Percentiles rank a stretch among this genome's conserved stretches.
Evolutionary conservation across 2,113 vertebrate species (phyloP).

Genomic region (Podarcis muralis): DNA sequence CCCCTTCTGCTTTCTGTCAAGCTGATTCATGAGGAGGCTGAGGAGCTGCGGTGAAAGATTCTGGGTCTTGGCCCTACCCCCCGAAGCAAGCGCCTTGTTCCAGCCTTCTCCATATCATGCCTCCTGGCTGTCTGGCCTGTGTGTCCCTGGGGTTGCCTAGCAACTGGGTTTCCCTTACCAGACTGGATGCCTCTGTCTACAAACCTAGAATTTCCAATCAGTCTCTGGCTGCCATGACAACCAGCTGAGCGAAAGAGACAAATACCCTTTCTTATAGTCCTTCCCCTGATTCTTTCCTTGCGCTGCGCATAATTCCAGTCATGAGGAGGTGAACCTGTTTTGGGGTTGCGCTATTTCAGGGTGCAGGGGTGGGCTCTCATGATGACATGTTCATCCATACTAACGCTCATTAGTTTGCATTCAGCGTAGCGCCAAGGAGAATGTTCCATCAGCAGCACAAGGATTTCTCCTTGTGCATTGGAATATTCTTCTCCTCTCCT

Average conservation of each 20-base stretch:
- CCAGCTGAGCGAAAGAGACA: constrained; percentile 30
- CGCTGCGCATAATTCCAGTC: background rate
- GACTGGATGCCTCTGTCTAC: constrained; percentile 16
- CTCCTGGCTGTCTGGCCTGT: background rate
- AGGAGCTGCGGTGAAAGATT: background rate
- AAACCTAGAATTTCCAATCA: constrained; percentile 48
- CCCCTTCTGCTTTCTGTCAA: background rate
- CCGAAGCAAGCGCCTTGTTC: background rate
- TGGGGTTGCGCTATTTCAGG: background rate
- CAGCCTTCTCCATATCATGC: background rate
- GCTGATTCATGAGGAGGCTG: background rate
- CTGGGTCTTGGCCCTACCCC: background rate
- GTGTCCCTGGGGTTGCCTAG: background rate
- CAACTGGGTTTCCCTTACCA: background rate
- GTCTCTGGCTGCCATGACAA: constrained; percentile 47
- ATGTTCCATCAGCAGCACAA: too few species aligned
- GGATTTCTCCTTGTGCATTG: too few species aligned
- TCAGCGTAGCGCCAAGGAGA: too few species aligned
- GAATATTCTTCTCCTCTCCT: too few species aligned
- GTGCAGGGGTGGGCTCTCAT: background rate
- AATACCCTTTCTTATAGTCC: background rate
- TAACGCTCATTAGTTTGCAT: too few species aligned
- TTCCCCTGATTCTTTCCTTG: constrained; percentile 21
- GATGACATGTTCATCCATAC: too few species aligned
- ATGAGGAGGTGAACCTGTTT: background rate